Evolutionary conservation across 2,888 invertebrate species (phyloP), one percentile per base, ranked within the genome.

Genomic region (Diachrysia chrysitis): DNA sequence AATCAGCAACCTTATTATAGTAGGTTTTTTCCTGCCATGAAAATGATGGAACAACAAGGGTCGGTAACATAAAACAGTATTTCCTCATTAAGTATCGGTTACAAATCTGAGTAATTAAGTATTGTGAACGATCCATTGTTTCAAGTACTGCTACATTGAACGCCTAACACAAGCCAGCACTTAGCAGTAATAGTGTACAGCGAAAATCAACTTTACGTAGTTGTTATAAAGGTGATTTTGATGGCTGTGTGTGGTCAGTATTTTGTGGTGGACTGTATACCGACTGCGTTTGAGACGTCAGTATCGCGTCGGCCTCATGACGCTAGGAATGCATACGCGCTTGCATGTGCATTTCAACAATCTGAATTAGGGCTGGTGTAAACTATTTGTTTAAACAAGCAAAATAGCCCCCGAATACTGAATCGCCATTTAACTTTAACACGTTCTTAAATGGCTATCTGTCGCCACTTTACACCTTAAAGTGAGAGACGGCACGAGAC

Each of bases 291-390:
- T 7, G 21, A 19, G 61, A 55, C 48, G 54, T 60, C 63, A 35
- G 12, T 25, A 23, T 56, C 69, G 78, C 78, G 75, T 74, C 56
- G 53, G 17, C 16, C 37, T 48, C 29, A 58, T 74, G 69, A 78
- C 74, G 73, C 67, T 63, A 60, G 17, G 19, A n/a, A 53, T 53
- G 66, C 19, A 48, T 17, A 17, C 23, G 23, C 23, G 16, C 37
- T n/a, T n/a, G 10, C n/a, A 37, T 42, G 35, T 57, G 58, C 58
- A 58, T 60, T 60, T 60, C 14, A 56, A 19, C 46, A 56, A 51
- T 66, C 12, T 51, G 9, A 9, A 35, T 42, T 23, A 74, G 51
- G 63, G 74, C 35, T 68, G 54, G 23, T 21, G 6, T 14, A 21
- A 42, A n/a, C 14, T n/a, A 48, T 17, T n/a, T n/a, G n/a, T n/a